phyloP scores from a whole-genome alignment of 2,888 invertebrate species.

The Eurois occulta region DNA sequence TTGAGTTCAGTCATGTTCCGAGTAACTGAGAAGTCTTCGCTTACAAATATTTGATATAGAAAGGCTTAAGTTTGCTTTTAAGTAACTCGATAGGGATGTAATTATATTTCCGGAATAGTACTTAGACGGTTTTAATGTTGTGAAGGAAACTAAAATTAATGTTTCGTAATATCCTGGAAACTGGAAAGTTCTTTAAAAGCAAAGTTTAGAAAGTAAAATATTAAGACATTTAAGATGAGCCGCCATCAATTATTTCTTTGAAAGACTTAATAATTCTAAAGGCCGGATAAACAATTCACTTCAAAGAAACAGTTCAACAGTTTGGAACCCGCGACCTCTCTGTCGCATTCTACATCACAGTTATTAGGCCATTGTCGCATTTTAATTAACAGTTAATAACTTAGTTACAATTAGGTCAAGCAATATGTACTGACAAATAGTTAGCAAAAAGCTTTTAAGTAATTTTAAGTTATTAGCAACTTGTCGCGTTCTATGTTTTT shows the following conservation, averaged over 20 bases:
- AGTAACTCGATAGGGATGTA: constrained; percentile 41
- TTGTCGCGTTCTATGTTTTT: constrained; percentile 24
- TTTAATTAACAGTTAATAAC: constrained; percentile 47
- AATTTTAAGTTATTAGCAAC: constrained; percentile 34
- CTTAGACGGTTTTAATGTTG: constrained; percentile 43
- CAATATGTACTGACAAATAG: constrained; percentile 38
- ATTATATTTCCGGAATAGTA: constrained; percentile 44
- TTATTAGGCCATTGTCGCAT: constrained; percentile 35
- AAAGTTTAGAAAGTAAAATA: constrained; percentile 34
- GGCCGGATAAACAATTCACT: neutral
- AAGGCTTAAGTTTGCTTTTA: constrained; percentile 52
- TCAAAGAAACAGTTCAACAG: neutral
- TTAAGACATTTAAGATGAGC: constrained; percentile 18
- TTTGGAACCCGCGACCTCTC: constrained; percentile 23
- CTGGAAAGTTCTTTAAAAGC: constrained; percentile 32
- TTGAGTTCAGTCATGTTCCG: constrained; percentile 62
- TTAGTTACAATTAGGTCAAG: constrained; percentile 50
- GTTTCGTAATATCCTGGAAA: constrained; percentile 27
- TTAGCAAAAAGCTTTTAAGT: constrained; percentile 33
- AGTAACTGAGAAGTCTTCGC: constrained; percentile 45
- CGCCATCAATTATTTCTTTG: constrained; percentile 25
- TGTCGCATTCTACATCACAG: constrained; percentile 1
- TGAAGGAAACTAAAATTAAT: constrained; percentile 44
- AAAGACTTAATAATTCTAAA: neutral
- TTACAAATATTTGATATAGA: constrained; percentile 56